A percentile compares a stretch with the other conserved stretches of the same genome.
Conservation (phyloP, 1,140 invertebrate species). For the Telenomus remus region DNA sequence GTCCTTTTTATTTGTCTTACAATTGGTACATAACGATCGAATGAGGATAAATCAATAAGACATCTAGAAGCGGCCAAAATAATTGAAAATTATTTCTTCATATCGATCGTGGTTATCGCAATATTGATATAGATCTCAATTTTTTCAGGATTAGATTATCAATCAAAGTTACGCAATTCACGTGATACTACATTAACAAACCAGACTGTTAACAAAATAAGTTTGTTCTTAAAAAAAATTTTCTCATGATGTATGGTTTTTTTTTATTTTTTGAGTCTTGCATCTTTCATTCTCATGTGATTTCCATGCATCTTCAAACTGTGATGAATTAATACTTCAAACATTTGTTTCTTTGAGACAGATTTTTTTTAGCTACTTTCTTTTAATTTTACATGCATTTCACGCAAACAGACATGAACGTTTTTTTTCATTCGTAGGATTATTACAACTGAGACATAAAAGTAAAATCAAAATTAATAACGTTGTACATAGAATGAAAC, state of each 20-base stretch:
- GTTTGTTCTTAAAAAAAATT: no score
- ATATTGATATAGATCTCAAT: constrained; percentile 37
- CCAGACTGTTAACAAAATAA: no score
- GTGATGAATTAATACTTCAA: constrained; percentile 52
- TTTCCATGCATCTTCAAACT: constrained; percentile 50
- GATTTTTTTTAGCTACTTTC: no score
- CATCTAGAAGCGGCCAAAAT: constrained; percentile 53
- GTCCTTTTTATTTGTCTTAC: constrained; percentile 49
- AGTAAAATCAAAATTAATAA: constrained; percentile 45
- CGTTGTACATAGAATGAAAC: no score
- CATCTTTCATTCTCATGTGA: background rate
- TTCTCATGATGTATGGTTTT: no score
- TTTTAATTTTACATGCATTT: no score
- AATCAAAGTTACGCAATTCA: constrained; percentile 47
- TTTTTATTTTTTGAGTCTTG: no score
- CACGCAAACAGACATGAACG: no score
- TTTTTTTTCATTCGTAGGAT: no score
- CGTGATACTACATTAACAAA: constrained; percentile 33
- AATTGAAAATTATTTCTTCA: constrained; percentile 50
- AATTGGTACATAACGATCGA: constrained; percentile 36
- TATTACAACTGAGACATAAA: no score
- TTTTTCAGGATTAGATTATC: constrained; percentile 31
- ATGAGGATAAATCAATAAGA: constrained; percentile 36
- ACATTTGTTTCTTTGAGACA: no score
- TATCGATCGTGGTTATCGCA: constrained; percentile 42